Evolutionary conservation across 2,797 vertebrate genomes (phyloP).

Genomic region (Gymnocypris eckloni): DNA sequence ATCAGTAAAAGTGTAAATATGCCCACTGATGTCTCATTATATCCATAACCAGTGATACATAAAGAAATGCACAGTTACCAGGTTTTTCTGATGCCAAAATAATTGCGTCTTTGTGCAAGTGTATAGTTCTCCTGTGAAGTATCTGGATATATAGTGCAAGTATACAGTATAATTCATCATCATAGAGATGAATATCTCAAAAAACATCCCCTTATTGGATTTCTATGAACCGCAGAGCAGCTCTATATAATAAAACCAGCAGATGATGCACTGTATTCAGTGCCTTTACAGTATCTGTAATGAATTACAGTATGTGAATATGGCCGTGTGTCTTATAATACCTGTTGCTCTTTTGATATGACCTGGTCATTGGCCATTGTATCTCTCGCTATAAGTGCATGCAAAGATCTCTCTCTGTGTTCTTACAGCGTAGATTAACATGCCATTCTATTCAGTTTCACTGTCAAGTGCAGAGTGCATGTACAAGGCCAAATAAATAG

Average conservation of each 20-base stretch:
- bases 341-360: background rate
- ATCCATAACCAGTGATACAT: background rate
- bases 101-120: background rate
- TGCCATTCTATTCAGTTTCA: background rate
- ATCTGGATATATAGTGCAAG: background rate
- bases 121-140: background rate
- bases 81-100: background rate
- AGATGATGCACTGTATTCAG: background rate
- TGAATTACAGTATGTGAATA: background rate
- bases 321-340: background rate
- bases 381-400: background rate
- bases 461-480: background rate
- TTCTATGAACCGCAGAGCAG: background rate
- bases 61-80: background rate
- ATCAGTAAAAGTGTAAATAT: background rate
- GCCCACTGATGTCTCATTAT: background rate
- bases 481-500: background rate
- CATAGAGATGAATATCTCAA: constrained; percentile 13
- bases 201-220: constrained; percentile 1
- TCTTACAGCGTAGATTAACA: background rate
- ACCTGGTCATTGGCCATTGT: background rate
- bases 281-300: background rate
- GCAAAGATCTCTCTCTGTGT: background rate
- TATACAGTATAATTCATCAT: constrained; percentile 22
- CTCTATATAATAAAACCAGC: background rate